Percentiles rank a stretch among this genome's conserved stretches.
Evolutionary conservation across 2,888 invertebrate species (phyloP).

Genomic region (Chaetogeoica ovagalla): DNA sequence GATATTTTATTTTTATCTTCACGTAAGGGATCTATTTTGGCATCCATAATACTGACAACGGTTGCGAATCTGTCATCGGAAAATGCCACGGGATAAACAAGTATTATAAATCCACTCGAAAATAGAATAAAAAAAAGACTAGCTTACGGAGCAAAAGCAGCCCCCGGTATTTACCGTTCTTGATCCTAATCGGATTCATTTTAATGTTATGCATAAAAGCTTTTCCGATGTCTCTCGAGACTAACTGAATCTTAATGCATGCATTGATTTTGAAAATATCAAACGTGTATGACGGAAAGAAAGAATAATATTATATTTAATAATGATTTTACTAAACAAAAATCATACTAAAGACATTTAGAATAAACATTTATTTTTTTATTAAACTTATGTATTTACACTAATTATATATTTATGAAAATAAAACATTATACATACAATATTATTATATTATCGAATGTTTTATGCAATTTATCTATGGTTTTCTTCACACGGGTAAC

Average conservation of each 20-base stretch:
- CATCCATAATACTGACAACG: slow-evolving; percentile 20
- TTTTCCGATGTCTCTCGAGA: slow-evolving; percentile 18
- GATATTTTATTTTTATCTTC: slow-evolving; percentile 7
- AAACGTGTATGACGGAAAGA: background rate
- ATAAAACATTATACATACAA: too few species aligned
- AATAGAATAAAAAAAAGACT: slow-evolving; percentile 20
- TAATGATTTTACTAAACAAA: background rate
- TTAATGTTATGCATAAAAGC: slow-evolving; percentile 43
- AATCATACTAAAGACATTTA: background rate
- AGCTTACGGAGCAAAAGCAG: slow-evolving; percentile 40
- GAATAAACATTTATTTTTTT: too few species aligned
- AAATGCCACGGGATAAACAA: slow-evolving; percentile 33
- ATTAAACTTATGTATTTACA: too few species aligned
- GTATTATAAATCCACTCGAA: slow-evolving; percentile 47
- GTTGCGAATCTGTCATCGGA: slow-evolving; percentile 31
- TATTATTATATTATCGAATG: too few species aligned
- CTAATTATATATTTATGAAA: too few species aligned
- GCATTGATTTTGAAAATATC: slow-evolving; percentile 12
- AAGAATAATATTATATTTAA: too few species aligned
- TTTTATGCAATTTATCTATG: too few species aligned
- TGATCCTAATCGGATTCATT: slow-evolving; percentile 49
- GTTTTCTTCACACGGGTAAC: too few species aligned
- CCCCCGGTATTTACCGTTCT: slow-evolving; percentile 41
- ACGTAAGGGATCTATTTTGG: slow-evolving; percentile 8
- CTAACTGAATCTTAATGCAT: slow-evolving; percentile 15